These are phyloP conservation scores for Polietes domitor DNA, from an alignment of 2,888 invertebrate genomes.

Conservation along the genomic window DNA sequence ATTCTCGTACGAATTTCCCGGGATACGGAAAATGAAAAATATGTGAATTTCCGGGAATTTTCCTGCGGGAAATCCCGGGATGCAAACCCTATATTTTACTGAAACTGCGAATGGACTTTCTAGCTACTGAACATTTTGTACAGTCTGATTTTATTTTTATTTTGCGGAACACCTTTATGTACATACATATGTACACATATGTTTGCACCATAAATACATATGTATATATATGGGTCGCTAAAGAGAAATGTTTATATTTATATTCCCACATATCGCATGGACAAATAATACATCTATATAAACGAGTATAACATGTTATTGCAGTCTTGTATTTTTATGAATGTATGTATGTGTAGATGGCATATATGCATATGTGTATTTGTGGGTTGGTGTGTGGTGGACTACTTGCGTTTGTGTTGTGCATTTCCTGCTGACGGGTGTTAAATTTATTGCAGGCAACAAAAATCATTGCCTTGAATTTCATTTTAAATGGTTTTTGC, in stretches of 20 bases:
- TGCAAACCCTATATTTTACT: no score
- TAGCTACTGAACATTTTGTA: no score
- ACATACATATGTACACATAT: no score
- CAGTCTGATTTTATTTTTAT: no score
- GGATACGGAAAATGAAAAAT: no score
- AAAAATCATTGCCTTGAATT: constrained; percentile 16
- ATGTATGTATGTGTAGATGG: neutral
- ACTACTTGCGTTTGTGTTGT: neutral
- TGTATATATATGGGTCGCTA: neutral
- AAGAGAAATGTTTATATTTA: neutral
- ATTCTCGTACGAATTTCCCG: no score
- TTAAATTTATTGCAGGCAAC: constrained; percentile 25
- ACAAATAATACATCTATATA: neutral
- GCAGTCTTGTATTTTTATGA: neutral
- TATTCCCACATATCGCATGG: neutral
- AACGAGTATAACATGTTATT: neutral
- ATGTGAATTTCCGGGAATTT: no score
- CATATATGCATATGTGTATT: neutral
- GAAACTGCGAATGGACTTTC: no score
- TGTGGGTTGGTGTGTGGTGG: neutral
- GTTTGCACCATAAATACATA: neutral
- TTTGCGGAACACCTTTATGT: no score
- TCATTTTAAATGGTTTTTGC: neutral
- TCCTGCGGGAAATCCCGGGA: no score
- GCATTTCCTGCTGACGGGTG: constrained; percentile 6